These are phyloP conservation scores for Spodoptera litura DNA, from an alignment of 1,140 invertebrate genomes.

Conservation along the genomic window DNA sequence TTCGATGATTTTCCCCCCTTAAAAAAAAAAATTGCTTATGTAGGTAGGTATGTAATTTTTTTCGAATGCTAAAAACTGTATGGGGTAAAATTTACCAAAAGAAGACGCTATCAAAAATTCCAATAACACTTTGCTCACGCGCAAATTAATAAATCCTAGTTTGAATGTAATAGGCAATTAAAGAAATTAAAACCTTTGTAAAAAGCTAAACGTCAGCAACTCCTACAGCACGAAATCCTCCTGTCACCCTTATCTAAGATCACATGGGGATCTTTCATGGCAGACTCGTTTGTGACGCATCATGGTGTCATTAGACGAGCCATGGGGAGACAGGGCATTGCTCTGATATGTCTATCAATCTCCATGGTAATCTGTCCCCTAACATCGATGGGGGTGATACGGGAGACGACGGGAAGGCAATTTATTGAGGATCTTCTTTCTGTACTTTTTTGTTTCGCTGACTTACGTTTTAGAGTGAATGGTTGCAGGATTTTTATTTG, in stretches of 20 bases:
- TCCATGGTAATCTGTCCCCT: conserved; percentile 3
- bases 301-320: not conserved
- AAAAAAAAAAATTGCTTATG: too few relatives aligned
- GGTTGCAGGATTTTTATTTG: not conserved
- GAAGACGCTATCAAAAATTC: too few relatives aligned
- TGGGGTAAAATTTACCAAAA: too few relatives aligned
- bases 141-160: too few relatives aligned
- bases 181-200: too few relatives aligned
- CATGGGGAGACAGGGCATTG: conserved; percentile 5
- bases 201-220: too few relatives aligned
- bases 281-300: conserved; percentile 17
- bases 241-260: not conserved
- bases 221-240: not conserved
- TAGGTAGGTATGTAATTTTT: too few relatives aligned
- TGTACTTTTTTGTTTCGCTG: not conserved
- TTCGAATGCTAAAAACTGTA: too few relatives aligned
- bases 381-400: conserved; percentile 7
- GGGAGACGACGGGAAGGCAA: not conserved
- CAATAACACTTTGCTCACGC: too few relatives aligned
- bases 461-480: not conserved
- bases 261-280: conserved; percentile 2
- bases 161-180: too few relatives aligned
- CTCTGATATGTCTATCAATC: conserved; percentile 15
- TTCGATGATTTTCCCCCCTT: too few relatives aligned
- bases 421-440: not conserved